Evolutionary conservation across 1,140 invertebrate genomes (phyloP).

Genomic region (Lasioglossum baleicum): DNA sequence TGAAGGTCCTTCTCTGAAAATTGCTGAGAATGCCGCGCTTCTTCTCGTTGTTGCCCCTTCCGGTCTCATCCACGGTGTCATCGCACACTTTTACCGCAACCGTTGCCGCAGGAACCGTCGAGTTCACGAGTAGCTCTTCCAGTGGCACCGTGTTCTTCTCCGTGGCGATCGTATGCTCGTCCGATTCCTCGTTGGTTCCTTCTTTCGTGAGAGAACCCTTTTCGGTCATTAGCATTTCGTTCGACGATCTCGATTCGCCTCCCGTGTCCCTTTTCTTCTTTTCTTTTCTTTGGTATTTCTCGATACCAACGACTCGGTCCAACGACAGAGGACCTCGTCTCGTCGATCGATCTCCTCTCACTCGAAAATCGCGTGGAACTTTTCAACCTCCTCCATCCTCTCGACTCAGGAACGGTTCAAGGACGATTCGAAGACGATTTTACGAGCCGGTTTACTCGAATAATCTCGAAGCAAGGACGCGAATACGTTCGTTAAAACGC

Average conservation of each 20-base stretch:
- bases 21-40: slow-evolving; percentile 57
- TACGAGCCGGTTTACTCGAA: too few relatives aligned
- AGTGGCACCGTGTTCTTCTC: slow-evolving; percentile 24
- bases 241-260: not conserved
- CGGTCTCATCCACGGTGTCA: slow-evolving; percentile 47
- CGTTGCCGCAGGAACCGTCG: slow-evolving; percentile 52
- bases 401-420: too few relatives aligned
- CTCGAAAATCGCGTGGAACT: too few relatives aligned
- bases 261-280: not conserved
- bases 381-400: too few relatives aligned
- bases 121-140: slow-evolving; percentile 61
- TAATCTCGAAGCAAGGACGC: too few relatives aligned
- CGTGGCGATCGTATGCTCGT: slow-evolving; percentile 35
- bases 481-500: too few relatives aligned
- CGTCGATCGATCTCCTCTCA: too few relatives aligned
- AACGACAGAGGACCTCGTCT: too few relatives aligned
- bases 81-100: slow-evolving; percentile 62
- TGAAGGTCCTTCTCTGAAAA: slow-evolving; percentile 67
- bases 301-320: not conserved
- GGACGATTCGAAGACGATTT: too few relatives aligned
- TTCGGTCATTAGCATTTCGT: slow-evolving; percentile 56
- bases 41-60: slow-evolving; percentile 33
- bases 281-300: slow-evolving; percentile 5
- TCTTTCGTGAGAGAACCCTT: slow-evolving; percentile 31
- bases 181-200: slow-evolving; percentile 40